Evolutionary conservation across 1,140 invertebrate genomes (phyloP).

Genomic region (Berghia stephanieae): DNA sequence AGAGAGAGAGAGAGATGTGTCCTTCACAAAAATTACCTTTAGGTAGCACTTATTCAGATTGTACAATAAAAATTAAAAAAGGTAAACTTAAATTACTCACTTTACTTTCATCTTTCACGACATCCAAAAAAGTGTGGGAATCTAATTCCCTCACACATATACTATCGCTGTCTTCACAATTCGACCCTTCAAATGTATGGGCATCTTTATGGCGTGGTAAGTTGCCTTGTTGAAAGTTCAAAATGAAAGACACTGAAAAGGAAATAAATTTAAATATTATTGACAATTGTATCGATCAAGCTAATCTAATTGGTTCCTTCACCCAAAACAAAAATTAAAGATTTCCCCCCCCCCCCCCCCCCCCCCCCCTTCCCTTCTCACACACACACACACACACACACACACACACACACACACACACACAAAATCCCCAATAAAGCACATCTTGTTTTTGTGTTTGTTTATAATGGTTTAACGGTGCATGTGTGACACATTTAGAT

Average conservation of each 20-base stretch:
- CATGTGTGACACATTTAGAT: too few relatives aligned
- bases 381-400: too few relatives aligned
- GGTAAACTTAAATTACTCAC: neutral
- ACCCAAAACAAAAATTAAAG: too few relatives aligned
- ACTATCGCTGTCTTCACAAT: neutral
- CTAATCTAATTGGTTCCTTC: neutral
- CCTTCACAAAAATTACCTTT: too few relatives aligned
- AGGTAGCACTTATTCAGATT: neutral
- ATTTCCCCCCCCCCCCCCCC: too few relatives aligned
- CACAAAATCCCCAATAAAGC: too few relatives aligned
- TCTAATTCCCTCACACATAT: slow-evolving; percentile 4
- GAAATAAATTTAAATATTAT: neutral
- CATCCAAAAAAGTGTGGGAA: slow-evolving; percentile 8
- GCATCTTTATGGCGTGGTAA: slow-evolving; percentile 8
- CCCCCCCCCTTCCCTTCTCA: too few relatives aligned
- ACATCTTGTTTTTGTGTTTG: too few relatives aligned
- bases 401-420: too few relatives aligned
- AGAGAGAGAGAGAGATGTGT: slow-evolving; percentile 19
- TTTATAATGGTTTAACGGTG: too few relatives aligned
- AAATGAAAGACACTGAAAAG: slow-evolving; percentile 21
- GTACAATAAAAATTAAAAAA: neutral
- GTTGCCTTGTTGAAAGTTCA: slow-evolving; percentile 18
- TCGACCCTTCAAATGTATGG: neutral
- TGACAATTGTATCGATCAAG: neutral
- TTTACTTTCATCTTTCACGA: slow-evolving; percentile 13